These are phyloP conservation scores for Acipenser ruthenus DNA, from an alignment of 2,797 vertebrate genomes.

Conservation along the genomic window DNA sequence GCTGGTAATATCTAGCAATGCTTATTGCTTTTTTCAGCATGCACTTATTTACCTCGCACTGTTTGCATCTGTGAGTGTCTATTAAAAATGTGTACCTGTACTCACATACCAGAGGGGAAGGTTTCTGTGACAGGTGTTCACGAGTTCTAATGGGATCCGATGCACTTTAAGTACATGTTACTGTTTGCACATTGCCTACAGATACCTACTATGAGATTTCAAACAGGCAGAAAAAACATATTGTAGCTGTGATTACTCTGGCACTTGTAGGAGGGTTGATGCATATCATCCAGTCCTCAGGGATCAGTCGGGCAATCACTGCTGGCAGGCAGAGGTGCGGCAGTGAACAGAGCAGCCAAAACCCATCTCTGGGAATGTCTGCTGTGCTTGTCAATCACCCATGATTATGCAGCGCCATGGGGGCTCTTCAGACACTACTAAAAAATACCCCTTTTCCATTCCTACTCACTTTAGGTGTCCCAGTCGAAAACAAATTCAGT, in stretches of 20 bases:
- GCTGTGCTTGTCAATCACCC: background rate
- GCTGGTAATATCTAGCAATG: too few species aligned
- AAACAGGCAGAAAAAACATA: slow-evolving; percentile 56
- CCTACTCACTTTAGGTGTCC: too few species aligned
- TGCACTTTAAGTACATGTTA: background rate
- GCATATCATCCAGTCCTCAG: slow-evolving; percentile 40
- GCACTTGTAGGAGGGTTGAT: slow-evolving; percentile 48
- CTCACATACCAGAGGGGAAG: too few species aligned
- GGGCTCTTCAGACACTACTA: too few species aligned
- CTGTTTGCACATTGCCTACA: slow-evolving; percentile 29
- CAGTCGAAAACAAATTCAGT: too few species aligned
- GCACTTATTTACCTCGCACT: too few species aligned
- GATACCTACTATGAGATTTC: slow-evolving; percentile 41
- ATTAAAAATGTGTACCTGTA: too few species aligned
- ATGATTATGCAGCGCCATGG: background rate
- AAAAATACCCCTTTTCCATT: too few species aligned
- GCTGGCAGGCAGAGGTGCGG: slow-evolving; percentile 30
- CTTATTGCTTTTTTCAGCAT: too few species aligned
- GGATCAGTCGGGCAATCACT: slow-evolving; percentile 32
- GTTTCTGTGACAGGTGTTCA: too few species aligned
- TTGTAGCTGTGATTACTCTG: slow-evolving; percentile 46
- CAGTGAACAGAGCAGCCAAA: background rate
- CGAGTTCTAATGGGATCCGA: too few species aligned
- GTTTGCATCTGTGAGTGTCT: too few species aligned
- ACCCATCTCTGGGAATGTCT: background rate